Evolutionary conservation across 2,888 invertebrate genomes (phyloP), one percentile per base, ranked within the genome.

Genomic region (Candidula unifasciata): DNA sequence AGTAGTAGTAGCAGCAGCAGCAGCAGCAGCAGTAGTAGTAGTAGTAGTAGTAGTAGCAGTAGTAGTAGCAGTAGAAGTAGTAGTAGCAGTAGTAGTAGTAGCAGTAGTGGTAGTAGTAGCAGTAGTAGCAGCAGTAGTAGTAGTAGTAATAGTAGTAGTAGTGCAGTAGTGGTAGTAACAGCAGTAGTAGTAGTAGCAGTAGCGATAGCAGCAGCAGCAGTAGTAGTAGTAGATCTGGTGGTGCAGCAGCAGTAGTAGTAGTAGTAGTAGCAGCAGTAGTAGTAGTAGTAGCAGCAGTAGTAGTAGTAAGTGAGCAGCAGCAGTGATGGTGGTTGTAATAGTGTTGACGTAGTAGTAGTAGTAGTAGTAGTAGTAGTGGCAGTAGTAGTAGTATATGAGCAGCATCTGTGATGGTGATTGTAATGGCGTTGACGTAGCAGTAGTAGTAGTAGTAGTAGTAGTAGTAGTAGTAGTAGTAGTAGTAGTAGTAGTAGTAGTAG

Each of bases 11-110:
- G 44, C 44, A 44, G 44, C 44, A 44, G 44, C 44, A 10, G 44
- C 44, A 44, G 44, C 44, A 44, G 44, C 44, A 44, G 44, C 44
- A 44, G 44, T 44, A 44, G 44, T 71, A 71, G 71, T 71, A 27
- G 71, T 71, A 71, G 71, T 71, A 71, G 71, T 71, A 27, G 71
- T 71, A 69, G 69, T 68, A 16, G 68, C 24, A 69, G 69, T 69
- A 27, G 69, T 68, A 69, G 69, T n/a, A 69, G 69, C 27, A 69
- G 69, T n/a, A 69, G 69, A 3, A 69, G 69, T 13, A 69, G 69
- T 6, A 2, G 69, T 6, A 69, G 69, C 27, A 27, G 69, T 69
- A 27, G 18, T 60, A 3, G n/a, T 60, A n/a, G 18, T 60, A 3
- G 3, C 3, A 60, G 18, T 24, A 18, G 60, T 60, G 16, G 60